These are phyloP conservation scores for Nyctalus aviator DNA, from an alignment of 2,797 vertebrate genomes.

Conservation along the genomic window DNA sequence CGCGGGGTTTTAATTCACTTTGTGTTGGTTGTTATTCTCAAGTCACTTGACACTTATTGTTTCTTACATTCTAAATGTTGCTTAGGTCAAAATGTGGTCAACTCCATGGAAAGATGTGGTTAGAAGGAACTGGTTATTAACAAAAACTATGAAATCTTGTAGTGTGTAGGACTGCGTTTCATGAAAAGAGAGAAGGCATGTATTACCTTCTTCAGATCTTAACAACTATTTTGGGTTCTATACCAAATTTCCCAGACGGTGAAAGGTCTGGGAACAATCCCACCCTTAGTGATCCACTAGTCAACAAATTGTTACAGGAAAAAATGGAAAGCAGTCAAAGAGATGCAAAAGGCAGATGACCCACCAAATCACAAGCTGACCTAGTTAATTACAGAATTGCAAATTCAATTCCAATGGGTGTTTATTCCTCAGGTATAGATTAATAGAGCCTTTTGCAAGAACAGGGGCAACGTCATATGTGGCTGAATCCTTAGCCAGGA, in stretches of 20 bases:
- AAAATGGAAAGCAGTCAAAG: conserved; percentile 27
- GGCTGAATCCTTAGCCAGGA: background rate
- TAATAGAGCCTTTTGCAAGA: background rate
- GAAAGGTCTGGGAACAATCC: background rate
- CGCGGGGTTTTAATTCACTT: background rate
- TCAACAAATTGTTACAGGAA: conserved; percentile 21
- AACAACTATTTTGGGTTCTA: conserved; percentile 47
- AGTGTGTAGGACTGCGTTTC: background rate
- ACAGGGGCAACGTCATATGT: background rate
- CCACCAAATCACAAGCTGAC: background rate
- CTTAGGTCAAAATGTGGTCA: conserved; percentile 13
- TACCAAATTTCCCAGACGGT: conserved; percentile 22
- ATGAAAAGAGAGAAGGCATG: background rate
- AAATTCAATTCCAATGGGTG: conserved; percentile 29
- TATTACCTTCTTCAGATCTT: conserved; percentile 46
- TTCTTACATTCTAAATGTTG: conserved; percentile 28
- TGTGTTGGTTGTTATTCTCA: conserved; percentile 41
- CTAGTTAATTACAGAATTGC: conserved; percentile 19
- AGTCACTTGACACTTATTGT: background rate
- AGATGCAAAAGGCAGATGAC: background rate
- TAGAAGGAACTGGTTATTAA: conserved; percentile 43
- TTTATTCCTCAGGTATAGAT: background rate
- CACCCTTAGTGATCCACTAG: background rate
- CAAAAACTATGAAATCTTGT: background rate
- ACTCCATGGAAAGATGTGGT: background rate